These are phyloP conservation scores for Dermolepida albohirtum DNA, from an alignment of 2,888 invertebrate genomes.

Conservation along the genomic window DNA sequence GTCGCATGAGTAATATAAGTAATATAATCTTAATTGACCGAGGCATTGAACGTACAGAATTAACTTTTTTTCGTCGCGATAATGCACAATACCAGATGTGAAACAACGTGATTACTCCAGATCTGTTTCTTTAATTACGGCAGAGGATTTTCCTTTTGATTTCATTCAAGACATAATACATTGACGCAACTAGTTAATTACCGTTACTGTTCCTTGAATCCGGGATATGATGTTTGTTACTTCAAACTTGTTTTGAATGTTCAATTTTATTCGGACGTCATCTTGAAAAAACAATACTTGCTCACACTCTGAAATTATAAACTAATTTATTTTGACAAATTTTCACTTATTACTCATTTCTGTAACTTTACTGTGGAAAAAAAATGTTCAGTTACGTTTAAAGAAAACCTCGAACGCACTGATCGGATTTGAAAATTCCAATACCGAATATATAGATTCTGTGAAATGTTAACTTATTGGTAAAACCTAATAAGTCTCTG, in stretches of 20 bases:
- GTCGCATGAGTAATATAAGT: constrained; percentile 19
- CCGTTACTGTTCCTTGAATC: constrained; percentile 22
- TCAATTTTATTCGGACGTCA: constrained; percentile 12
- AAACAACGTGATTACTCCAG: constrained; percentile 4
- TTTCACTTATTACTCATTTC: no score
- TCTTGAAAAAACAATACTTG: background rate
- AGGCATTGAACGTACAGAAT: constrained; percentile 5
- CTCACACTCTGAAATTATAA: no score
- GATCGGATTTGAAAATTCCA: no score
- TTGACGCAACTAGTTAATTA: constrained; percentile 18
- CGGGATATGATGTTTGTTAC: constrained; percentile 3
- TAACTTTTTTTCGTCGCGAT: constrained; percentile 23
- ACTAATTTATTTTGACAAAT: no score
- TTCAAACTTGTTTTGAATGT: background rate
- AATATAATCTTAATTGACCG: constrained; percentile 16
- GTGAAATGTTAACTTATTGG: no score
- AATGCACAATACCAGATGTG: constrained; percentile 24
- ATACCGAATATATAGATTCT: no score
- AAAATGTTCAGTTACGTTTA: no score
- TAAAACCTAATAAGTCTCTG: no score
- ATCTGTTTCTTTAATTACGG: constrained; percentile 20
- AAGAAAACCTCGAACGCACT: no score
- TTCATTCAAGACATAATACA: constrained; percentile 11
- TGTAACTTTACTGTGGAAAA: no score
- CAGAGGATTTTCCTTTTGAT: constrained; percentile 26